Base-by-base conservation (phyloP, 2,888 invertebrate species). In the Orthonevra nobilis region DNA sequence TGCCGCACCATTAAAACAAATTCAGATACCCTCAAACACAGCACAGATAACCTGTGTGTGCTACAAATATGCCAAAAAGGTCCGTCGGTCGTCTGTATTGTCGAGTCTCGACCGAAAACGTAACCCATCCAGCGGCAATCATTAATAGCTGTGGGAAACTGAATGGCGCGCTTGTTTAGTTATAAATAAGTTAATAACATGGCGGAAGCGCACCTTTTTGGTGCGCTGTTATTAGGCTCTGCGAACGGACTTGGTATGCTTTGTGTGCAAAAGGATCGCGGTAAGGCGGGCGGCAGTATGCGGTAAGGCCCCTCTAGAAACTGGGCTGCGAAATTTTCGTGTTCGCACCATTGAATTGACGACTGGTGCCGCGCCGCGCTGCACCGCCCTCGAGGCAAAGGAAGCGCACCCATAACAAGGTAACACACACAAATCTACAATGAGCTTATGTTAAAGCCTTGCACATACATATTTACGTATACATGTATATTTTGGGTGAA, bases 161-260 rank as follows among this genome's bases (percentile, higher is more conserved):
- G 66, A 83, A 82, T 83, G 81, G 82, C 82, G 83, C 82, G 83
- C 83, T 83, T 83, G 83, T 83, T 83, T 82, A 82, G 86, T 88
- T 88, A 87, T 87, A 87, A 88, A 88, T 88, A 87, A 88, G 88
- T 88, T 88, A 88, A 88, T 88, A 88, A 87, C 84, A 88, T 87
- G 87, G 88, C 88, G 88, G 88, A 87, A 87, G 86, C 85, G 84
- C 83, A 85, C 84, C 86, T 86, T 86, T 87, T 79, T 82, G 79
- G 77, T 79, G 60, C 83, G 77, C 81, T 79, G 82, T 81, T 81
- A 74, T 74, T 74, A 79, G 79, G 73, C 60, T 60, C 42, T 60
- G n/a, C n/a, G n/a, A n/a, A n/a, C 60, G 46, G 54, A 52, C 60
- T 60, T 40, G 54, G 36, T 60, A 50, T 72, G 52, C 34, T 56